These are phyloP conservation scores for Lasioglossum morio DNA, from an alignment of 2,888 invertebrate species.

Conservation along the genomic window DNA sequence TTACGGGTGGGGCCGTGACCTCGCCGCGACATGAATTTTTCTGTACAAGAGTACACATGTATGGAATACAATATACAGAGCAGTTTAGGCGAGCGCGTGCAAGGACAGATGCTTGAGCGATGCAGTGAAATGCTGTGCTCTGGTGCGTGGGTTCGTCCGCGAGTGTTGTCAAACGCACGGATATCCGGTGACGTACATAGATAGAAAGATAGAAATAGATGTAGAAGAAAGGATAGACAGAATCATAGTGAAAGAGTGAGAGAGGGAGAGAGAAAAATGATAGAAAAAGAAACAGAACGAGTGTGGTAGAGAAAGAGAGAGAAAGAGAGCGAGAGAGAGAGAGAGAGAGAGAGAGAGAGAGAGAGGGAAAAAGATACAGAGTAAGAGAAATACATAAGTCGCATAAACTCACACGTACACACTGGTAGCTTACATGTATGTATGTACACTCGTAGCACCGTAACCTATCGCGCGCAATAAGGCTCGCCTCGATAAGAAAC, in stretches of 20 bases:
- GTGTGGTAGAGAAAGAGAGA: background rate
- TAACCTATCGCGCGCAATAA: constrained; percentile 23
- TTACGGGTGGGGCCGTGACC: constrained; percentile 44
- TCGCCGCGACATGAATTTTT: constrained; percentile 59
- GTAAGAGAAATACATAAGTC: constrained; percentile 15
- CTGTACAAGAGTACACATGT: constrained; percentile 68
- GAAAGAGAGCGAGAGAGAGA: background rate
- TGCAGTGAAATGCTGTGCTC: constrained; percentile 83
- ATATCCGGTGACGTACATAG: constrained; percentile 59
- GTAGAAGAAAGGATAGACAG: constrained; percentile 14
- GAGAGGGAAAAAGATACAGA: background rate
- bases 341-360: background rate
- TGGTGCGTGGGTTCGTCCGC: constrained; percentile 76
- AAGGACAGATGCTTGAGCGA: constrained; percentile 83
- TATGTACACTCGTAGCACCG: constrained; percentile 43
- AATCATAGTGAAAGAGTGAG: constrained; percentile 5
- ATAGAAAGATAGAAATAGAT: constrained; percentile 24
- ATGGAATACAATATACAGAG: constrained; percentile 70
- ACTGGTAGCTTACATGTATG: constrained; percentile 26
- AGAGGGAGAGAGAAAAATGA: background rate
- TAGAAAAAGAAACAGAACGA: background rate
- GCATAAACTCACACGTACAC: constrained; percentile 47
- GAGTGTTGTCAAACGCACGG: constrained; percentile 69
- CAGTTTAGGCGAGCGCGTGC: constrained; percentile 81
- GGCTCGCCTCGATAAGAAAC: constrained; percentile 28